Evolutionary conservation across 2,888 invertebrate species (phyloP).

Genomic region (Schizotus pectinicornis): DNA sequence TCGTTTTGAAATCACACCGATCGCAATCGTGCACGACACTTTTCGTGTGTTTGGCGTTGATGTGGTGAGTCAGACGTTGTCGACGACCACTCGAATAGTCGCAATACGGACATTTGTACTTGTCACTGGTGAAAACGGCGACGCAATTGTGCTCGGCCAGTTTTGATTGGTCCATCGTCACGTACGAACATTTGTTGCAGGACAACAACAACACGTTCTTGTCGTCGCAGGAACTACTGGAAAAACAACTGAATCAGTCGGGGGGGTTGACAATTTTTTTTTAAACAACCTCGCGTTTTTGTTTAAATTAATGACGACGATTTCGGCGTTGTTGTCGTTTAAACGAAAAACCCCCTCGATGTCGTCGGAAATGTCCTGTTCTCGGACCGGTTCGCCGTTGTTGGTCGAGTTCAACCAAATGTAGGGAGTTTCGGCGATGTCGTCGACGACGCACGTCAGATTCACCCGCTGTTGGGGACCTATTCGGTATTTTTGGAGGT

Average conservation of each 20-base stretch:
- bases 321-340: slow-evolving; percentile 4
- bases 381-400: background rate
- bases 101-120: slow-evolving; percentile 35
- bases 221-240: background rate
- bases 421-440: slow-evolving; percentile 17
- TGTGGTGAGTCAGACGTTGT: slow-evolving; percentile 34
- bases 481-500: slow-evolving; percentile 40
- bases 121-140: slow-evolving; percentile 15
- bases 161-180: slow-evolving; percentile 30
- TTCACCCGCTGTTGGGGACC: slow-evolving; percentile 40
- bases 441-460: slow-evolving; percentile 40
- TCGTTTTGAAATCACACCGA: slow-evolving; percentile 37
- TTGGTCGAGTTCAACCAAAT: slow-evolving; percentile 17
- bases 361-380: too few species aligned
- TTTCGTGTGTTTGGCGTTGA: slow-evolving; percentile 37
- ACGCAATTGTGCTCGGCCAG: slow-evolving; percentile 25
- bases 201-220: slow-evolving; percentile 25
- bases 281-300: slow-evolving; percentile 3
- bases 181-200: slow-evolving; percentile 34
- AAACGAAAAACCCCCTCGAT: background rate
- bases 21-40: slow-evolving; percentile 37
- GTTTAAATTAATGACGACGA: slow-evolving; percentile 8
- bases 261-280: background rate
- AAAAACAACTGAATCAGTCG: background rate
- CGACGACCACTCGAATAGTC: slow-evolving; percentile 30